Evolutionary conservation across 2,797 vertebrate genomes (phyloP), one percentile per base, ranked within the genome.

Genomic region (Crenuchus spilurus): DNA sequence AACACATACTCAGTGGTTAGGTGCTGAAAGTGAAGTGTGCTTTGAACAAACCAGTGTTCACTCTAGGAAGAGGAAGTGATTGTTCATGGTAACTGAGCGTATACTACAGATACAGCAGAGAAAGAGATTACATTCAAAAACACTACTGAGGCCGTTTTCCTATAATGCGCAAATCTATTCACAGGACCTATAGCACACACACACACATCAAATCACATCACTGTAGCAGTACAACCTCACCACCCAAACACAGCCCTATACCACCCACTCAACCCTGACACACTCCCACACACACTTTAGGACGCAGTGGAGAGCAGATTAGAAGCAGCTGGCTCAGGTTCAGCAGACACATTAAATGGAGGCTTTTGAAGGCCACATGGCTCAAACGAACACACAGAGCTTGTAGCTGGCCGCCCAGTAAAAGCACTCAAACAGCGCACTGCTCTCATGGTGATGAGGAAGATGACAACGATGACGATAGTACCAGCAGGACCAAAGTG

Each of bases 231-330:
- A 35, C 54, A 4, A 35, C 30, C 6, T 6, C n/a, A 7, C 13
- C 22, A 37, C 18, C 48, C 39, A 8, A n/a, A n/a, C n/a, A n/a
- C n/a, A n/a, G n/a, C n/a, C n/a, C 18, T 26, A 28, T 22, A 35
- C 54, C 52, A 46, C 67, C 18, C 39, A 35, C 30, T 3, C n/a
- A 57, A 11, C 14, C 54, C 60, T 24, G 22, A 54, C 35, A 57
- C 39, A 52, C 66, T 44, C 30, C 35, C 35, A 64, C 35, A 52
- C 61, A 73, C 18, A 64, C 2, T 57, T 33, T 39, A 26, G 51
- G 62, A 57, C 52, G 13, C 35, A 30, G 71, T 74, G 71, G 49
- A 33, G 51, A 57, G 62, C 30, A 57, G 71, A 74, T 74, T 74
- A 65, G 62, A 66, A 66, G 61, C 62, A 74, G 51, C 41, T 70